phyloP scores from a whole-genome alignment of 2,113 vertebrate species.

The Xenopus tropicalis region DNA sequence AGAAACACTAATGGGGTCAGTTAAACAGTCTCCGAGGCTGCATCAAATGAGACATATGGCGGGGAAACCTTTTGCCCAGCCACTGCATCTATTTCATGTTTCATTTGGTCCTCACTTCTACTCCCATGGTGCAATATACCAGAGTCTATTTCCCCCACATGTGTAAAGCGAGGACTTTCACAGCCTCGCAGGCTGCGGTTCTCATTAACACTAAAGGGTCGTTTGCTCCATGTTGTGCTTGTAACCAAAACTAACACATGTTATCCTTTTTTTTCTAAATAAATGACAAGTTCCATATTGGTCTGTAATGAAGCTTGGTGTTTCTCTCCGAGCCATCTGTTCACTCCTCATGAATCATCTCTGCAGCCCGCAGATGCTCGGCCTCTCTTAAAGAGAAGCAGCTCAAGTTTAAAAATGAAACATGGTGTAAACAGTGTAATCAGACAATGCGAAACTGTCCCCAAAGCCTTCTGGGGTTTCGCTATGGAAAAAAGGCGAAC shows the following conservation, averaged over 20 bases:
- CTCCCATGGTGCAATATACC: conserved; percentile 2
- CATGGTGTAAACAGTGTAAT: conserved; percentile 36
- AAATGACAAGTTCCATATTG: conserved; percentile 46
- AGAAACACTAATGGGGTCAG: not conserved
- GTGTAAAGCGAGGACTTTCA: conserved; percentile 20
- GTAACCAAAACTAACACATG: conserved; percentile 42
- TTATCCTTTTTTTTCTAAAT: conserved; percentile 23
- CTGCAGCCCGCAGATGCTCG: conserved; percentile 38
- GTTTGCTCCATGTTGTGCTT: conserved; percentile 42
- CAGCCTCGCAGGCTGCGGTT: conserved; percentile 27
- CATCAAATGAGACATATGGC: conserved; percentile 11
- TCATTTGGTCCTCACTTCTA: conserved; percentile 7
- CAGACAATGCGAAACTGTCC: conserved; percentile 37
- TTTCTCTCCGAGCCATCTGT: conserved; percentile 40
- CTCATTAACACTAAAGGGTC: conserved; percentile 44
- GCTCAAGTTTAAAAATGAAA: conserved; percentile 42
- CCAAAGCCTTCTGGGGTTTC: conserved; percentile 24
- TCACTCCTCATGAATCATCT: conserved; percentile 42
- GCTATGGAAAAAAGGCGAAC: not conserved
- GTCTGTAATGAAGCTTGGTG: conserved; percentile 44
- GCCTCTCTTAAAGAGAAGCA: conserved; percentile 26
- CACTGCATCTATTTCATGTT: conserved; percentile 23
- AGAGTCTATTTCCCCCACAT: conserved; percentile 3
- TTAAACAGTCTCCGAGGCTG: not conserved
- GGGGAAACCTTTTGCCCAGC: conserved; percentile 15